Evolutionary conservation across 2,888 invertebrate species (phyloP), one percentile per base, ranked within the genome.

Genomic region (Baccha elongata): DNA sequence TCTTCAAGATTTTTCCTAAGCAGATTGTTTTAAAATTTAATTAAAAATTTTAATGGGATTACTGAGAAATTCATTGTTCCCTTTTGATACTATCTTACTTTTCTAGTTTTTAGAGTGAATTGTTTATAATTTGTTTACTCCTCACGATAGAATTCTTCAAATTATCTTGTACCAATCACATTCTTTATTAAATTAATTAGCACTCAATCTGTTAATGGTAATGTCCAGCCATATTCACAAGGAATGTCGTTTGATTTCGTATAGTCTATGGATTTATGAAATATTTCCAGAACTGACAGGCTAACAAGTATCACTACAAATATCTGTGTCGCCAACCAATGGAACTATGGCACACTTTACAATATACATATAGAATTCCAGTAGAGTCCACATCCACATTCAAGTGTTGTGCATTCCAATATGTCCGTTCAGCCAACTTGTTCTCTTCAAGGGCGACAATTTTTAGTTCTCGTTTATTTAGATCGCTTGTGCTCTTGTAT

Each of bases 261-360:
- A 62, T 55, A 46, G 46, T 10, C 23, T 26, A 52, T n/a, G n/a
- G 72, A 62, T 67, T 67, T 72, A 79, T 79, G 50, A 67, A 72
- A 79, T 79, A 72, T 80, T 68, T 74, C 55, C 69, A 19, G 13
- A 73, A 55, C 55, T 62, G 67, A 79, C 79, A 73, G 68, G 62
- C 48, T 52, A 71, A 60, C 50, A 60, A 65, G 37, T 71, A 65
- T 62, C 74, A 74, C 53, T 42, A 42, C 29, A 32, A 32, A 26
- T 58, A 44, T 37, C 35, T 67, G 42, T 37, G 52, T 44, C 21
- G 64, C 67, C 67, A 62, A 46, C 5, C 6, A 32, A 8, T 68
- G 75, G 65, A 52, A 69, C 74, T 67, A n/a, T 76, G 60, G 60
- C 64, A 75, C 65, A n/a, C n/a, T n/a, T n/a, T n/a, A n/a, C n/a